A percentile compares a stretch with the other conserved stretches of the same genome.
These are phyloP conservation scores for Petrosia ficiformis DNA, from an alignment of 37 sponge, comb jelly and placozoan species.

Conservation along the genomic window DNA sequence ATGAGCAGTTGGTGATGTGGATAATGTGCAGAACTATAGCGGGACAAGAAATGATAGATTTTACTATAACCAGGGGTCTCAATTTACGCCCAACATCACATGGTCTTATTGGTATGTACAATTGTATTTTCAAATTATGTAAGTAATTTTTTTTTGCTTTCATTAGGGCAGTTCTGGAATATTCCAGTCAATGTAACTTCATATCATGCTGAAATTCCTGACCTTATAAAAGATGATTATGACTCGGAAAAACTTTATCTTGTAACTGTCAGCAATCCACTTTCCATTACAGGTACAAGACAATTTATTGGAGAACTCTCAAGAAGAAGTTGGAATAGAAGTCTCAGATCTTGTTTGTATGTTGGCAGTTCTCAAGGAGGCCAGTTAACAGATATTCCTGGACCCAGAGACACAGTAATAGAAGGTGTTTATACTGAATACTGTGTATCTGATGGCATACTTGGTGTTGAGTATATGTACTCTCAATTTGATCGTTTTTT, in stretches of 20 bases:
- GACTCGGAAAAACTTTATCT: background rate
- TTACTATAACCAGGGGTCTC: constrained; percentile 37
- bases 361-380: constrained; percentile 47
- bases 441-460: background rate
- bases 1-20: constrained; percentile 39
- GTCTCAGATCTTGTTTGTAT: constrained; percentile 18
- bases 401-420: constrained; percentile 31
- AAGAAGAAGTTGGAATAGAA: constrained; percentile 23
- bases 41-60: constrained; percentile 12
- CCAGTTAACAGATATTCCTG: too few species aligned
- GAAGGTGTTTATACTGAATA: constrained; percentile 43
- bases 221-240: background rate
- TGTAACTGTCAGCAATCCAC: background rate
- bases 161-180: constrained; percentile 13
- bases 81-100: constrained; percentile 48
- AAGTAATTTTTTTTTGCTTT: background rate
- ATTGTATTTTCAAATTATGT: background rate
- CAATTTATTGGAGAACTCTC: constrained; percentile 11
- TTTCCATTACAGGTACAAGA: background rate
- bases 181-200: background rate
- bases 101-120: constrained; percentile 40
- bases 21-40: constrained; percentile 10
- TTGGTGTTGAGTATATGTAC: constrained; percentile 24
- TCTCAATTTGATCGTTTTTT: constrained; percentile 17
- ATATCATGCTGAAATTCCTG: background rate